Evolutionary conservation across 2,113 vertebrate genomes (phyloP).

Genomic region (Microtus ochrogaster): DNA sequence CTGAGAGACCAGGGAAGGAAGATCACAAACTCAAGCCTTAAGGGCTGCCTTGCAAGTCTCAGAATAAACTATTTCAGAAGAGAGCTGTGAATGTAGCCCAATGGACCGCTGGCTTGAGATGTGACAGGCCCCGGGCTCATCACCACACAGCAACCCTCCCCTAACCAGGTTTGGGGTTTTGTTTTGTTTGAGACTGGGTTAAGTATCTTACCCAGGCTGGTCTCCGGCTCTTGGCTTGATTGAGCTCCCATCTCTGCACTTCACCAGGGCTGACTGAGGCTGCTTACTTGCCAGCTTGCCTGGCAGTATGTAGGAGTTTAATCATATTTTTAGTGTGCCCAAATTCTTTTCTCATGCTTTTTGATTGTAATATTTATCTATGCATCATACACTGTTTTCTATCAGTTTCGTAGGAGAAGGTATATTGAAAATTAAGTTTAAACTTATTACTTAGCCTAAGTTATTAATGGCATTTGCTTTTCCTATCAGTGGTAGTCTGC

Average conservation of each 20-base stretch:
- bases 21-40: neutral
- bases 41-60: neutral
- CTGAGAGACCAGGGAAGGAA: neutral
- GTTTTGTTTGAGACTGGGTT: neutral
- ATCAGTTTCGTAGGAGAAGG: neutral
- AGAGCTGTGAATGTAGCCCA: no score
- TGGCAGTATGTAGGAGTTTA: neutral
- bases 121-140: neutral
- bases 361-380: neutral
- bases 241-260: neutral
- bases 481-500: neutral
- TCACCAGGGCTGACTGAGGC: no score
- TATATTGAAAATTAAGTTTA: conserved; percentile 6
- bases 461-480: neutral
- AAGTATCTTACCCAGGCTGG: neutral
- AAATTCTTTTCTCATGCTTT: neutral
- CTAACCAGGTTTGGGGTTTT: neutral
- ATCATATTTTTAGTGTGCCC: conserved; percentile 7
- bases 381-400: neutral
- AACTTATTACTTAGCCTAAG: conserved; percentile 40
- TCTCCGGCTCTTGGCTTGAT: neutral
- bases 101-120: neutral
- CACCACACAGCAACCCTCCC: neutral
- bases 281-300: neutral
- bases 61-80: neutral